phyloP scores from a whole-genome alignment of 1,140 invertebrate genomes.

The Drosophila ogumai region DNA sequence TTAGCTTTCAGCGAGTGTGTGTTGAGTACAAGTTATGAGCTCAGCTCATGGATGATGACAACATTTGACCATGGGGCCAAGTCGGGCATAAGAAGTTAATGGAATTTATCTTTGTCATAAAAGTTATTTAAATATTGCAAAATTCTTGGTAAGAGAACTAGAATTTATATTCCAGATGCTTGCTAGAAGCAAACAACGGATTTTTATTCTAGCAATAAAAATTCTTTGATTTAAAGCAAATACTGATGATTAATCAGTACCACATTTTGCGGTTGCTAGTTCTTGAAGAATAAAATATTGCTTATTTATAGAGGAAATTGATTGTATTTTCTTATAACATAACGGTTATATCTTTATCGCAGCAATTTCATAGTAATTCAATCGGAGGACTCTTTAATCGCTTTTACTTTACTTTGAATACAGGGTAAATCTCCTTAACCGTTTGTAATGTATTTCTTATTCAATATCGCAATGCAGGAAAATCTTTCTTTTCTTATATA shows the following conservation, averaged over 20 bases:
- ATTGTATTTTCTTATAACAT: background rate
- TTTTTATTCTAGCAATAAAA: slow-evolving; percentile 33
- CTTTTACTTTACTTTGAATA: background rate
- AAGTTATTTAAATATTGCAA: slow-evolving; percentile 14
- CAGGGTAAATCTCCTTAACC: background rate
- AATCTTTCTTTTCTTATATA: slow-evolving; percentile 20
- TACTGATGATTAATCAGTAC: slow-evolving; percentile 12
- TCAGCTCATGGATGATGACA: slow-evolving; percentile 44
- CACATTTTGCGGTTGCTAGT: background rate
- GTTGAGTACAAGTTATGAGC: slow-evolving; percentile 33
- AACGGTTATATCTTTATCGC: background rate
- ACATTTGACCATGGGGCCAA: slow-evolving; percentile 38
- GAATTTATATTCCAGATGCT: slow-evolving; percentile 43
- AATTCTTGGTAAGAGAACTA: background rate
- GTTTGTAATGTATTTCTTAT: slow-evolving; percentile 5
- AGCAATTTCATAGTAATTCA: background rate
- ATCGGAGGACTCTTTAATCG: background rate
- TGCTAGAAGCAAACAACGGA: slow-evolving; percentile 8
- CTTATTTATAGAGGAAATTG: background rate
- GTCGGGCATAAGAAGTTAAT: slow-evolving; percentile 35
- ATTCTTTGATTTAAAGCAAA: slow-evolving; percentile 31
- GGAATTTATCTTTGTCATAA: slow-evolving; percentile 35
- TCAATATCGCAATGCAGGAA: background rate
- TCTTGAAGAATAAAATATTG: background rate
- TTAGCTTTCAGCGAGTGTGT: slow-evolving; percentile 32